Base-by-base conservation (phyloP, 2,888 invertebrate genomes). In the Tipula helvola region DNA sequence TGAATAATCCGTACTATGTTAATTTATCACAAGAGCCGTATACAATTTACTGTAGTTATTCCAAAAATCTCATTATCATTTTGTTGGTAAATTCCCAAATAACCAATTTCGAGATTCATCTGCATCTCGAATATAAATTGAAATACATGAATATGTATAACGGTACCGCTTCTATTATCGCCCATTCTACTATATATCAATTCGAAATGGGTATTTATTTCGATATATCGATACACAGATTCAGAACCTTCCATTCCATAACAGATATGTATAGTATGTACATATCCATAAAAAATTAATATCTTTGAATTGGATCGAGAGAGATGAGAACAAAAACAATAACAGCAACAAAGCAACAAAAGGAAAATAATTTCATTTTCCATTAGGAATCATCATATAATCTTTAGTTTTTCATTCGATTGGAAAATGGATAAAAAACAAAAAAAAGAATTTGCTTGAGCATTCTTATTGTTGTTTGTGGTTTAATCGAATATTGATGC, bases 371-470 rank as follows among this genome's bases (percentile, higher is more conserved):
- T 71, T 71, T 71, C 71, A 71, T 71, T 71, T 71, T 71, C 71
- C 71, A 71, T 71, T 71, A 71, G 71, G 71, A 71, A 71, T 71
- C 71, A 71, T 71, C 71, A 71, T 71, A 71, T 71, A 71, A 71
- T 71, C 71, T 71, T 71, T 71, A 71, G 71, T 71, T 71, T 71
- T 28, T 71, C 71, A 28, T 71, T 71, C 71, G 71, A 8, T 71
- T 71, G 71, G 71, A 71, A 71, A 71, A 71, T 71, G 18, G 71
- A 71, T 71, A 71, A 28, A 28, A 52, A 71, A 71, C 28, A 18
- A 16, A 28, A 52, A 71, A 71, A 18, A 1, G 7, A 28, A 71
- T 10, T 71, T 71, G 28, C 18, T 28, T 28, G 3, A 71, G 71
- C 28, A 28, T 71, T 71, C 71, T 10, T n/a, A 52, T 16, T 52